These are phyloP conservation scores for Oryctolagus cuniculus DNA, from an alignment of 2,113 vertebrate genomes.

Conservation along the genomic window DNA sequence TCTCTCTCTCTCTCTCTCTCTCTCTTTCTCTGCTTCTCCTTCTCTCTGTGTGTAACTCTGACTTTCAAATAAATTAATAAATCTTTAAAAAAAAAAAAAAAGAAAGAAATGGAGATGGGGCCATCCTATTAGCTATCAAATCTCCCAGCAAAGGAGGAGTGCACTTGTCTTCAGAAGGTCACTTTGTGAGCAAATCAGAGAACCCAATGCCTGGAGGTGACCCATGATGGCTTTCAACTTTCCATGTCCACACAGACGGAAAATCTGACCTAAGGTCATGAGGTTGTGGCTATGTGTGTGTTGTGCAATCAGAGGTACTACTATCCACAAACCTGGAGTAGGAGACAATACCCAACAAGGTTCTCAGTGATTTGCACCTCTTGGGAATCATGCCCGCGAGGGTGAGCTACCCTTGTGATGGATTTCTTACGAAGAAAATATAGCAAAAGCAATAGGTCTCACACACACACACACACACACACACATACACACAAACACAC, in stretches of 20 bases:
- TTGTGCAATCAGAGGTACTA: background rate
- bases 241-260: slow-evolving; percentile 8
- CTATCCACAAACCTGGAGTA: background rate
- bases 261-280: background rate
- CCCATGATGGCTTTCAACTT: background rate
- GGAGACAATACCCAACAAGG: background rate
- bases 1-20: too few species aligned
- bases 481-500: too few species aligned
- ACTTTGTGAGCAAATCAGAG: background rate
- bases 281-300: background rate
- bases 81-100: too few species aligned
- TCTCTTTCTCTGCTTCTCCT: too few species aligned
- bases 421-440: background rate
- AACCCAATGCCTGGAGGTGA: background rate
- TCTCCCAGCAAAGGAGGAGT: background rate
- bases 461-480: too few species aligned
- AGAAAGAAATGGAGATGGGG: background rate
- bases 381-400: background rate
- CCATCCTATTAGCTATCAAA: background rate
- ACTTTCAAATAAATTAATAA: too few species aligned
- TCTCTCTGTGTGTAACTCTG: too few species aligned
- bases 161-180: background rate
- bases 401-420: background rate
- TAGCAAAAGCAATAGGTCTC: background rate
- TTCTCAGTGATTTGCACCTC: background rate